Evolutionary conservation across 2,888 invertebrate species (phyloP), one percentile per base, ranked within the genome.

Genomic region (Plebejus argus): DNA sequence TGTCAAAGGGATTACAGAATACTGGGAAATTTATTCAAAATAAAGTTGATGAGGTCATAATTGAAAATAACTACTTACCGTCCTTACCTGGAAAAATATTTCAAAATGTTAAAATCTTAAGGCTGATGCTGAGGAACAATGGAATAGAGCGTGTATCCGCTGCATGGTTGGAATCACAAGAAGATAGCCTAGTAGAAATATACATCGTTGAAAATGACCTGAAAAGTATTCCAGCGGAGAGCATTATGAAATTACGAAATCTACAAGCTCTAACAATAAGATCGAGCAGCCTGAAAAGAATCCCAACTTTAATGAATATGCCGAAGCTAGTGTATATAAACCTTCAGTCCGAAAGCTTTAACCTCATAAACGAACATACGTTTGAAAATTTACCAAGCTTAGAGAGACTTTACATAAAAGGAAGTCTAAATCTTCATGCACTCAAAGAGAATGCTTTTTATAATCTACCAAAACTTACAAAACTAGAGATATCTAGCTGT

Each of bases 11-110:
- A 10, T 89, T 98, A 12, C 96, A 96, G 83, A 95, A 96, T 70
- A 94, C 97, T 56, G 96, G 96, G 80, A 95, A 96, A 76, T 95
- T 95, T 79, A 91, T 97, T 76, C 95, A 94, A 80, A 95, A 95
- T 76, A 96, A 97, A 6, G 96, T 98, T 83, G 98, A 98, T 88
- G 98, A 98, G 87, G 88, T 98, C 77, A 98, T 98, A 81, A 94
- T 98, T 82, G 98, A 98, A 91, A 98, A 97, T 85, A 98, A 98
- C 88, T 97, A 97, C 84, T 91, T 98, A 74, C 97, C 98, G 12
- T 97, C 98, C 0, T 85, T 98, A n/a, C 97, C 98, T 0, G 98
- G 97, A 7, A 96, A 97, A 82, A 95, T 97, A 78, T 98, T 98
- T 86, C 95, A 96, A 78, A 96, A 96, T 81, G 90, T 98, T 76